phyloP scores from a whole-genome alignment of 2,113 vertebrate species.

The Macquaria australasica region DNA sequence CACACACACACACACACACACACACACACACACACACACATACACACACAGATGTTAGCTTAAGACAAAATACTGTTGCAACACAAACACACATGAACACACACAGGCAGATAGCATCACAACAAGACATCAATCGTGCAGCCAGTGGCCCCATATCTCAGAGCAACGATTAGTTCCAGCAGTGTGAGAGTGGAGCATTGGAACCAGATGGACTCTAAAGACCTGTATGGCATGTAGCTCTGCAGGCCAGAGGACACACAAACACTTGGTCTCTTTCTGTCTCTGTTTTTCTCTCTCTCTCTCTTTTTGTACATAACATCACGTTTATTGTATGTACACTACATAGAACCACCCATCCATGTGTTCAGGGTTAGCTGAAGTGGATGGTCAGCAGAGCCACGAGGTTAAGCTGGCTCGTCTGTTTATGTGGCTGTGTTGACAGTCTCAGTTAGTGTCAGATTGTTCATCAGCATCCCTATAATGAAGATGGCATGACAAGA shows the following conservation, averaged over 20 bases:
- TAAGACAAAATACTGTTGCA: conserved; percentile 16
- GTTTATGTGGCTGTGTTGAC: conserved; percentile 52
- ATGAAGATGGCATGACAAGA: conserved; percentile 63
- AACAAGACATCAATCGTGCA: conserved; percentile 76
- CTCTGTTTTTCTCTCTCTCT: not conserved
- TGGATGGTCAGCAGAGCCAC: conserved; percentile 37
- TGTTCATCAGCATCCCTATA: conserved; percentile 51
- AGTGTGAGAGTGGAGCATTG: conserved; percentile 78
- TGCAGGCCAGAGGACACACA: conserved; percentile 44
- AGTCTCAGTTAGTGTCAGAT: conserved; percentile 55
- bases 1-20: conserved; percentile 26
- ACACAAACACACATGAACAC: conserved; percentile 44
- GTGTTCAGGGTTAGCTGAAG: conserved; percentile 7
- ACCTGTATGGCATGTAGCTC: conserved; percentile 59
- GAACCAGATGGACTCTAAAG: conserved; percentile 81
- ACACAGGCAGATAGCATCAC: conserved; percentile 53
- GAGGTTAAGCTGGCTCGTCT: conserved; percentile 48
- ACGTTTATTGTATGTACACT: not conserved
- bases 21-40: not conserved
- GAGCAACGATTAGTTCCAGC: conserved; percentile 82
- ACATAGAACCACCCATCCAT: not conserved
- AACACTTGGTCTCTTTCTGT: not conserved
- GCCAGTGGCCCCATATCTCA: conserved; percentile 73
- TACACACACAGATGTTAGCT: conserved; percentile 17
- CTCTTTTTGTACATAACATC: conserved; percentile 10